Conservation (phyloP, 2,113 vertebrate species). For the Nymphicus hollandicus region DNA sequence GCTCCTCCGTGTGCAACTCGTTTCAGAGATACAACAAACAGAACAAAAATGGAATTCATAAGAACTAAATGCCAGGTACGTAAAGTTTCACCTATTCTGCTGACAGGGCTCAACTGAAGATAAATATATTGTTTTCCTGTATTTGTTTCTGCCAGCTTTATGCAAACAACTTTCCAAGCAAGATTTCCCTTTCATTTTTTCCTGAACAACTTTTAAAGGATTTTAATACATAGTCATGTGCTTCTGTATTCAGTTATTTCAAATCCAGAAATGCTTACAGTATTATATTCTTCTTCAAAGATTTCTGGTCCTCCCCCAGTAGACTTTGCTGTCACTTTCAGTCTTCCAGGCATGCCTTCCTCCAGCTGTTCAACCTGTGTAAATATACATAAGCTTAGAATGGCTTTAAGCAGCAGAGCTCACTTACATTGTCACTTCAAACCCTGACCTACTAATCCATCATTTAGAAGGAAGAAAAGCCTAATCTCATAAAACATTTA, state of each 20-base stretch:
- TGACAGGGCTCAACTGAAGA: neutral
- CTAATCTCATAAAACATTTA: neutral
- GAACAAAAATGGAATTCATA: neutral
- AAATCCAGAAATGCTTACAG: conserved; percentile 74
- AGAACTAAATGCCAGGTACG: neutral
- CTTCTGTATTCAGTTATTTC: neutral
- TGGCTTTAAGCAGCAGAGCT: neutral
- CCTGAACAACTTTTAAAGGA: neutral
- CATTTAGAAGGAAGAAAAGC: neutral
- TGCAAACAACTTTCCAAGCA: neutral
- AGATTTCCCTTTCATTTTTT: neutral
- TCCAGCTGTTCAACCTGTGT: conserved; percentile 86
- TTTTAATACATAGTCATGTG: neutral
- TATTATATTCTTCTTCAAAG: conserved; percentile 88
- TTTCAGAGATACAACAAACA: neutral
- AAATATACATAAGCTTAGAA: conserved; percentile 3
- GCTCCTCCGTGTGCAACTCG: neutral
- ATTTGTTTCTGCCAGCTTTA: neutral
- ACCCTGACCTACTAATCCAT: neutral
- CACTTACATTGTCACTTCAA: neutral
- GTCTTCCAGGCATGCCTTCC: conserved; percentile 85
- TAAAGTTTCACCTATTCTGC: neutral
- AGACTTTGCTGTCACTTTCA: conserved; percentile 89
- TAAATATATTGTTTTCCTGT: neutral
- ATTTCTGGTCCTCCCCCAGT: conserved; percentile 79